These are phyloP conservation scores for Myotis myotis DNA, from an alignment of 2,797 vertebrate genomes.

Conservation along the genomic window DNA sequence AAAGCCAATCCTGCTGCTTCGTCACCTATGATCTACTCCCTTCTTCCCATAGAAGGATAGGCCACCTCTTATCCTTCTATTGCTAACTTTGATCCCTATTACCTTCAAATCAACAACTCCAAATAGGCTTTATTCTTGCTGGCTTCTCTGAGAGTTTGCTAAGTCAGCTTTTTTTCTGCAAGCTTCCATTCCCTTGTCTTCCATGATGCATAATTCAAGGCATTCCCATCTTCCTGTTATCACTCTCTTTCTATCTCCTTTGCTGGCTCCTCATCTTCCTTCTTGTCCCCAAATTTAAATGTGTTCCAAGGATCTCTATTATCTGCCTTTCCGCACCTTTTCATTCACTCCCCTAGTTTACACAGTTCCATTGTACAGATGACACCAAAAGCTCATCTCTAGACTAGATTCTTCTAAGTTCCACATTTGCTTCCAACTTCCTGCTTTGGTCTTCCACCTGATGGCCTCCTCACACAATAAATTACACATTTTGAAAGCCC, in stretches of 20 bases:
- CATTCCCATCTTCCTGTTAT: not conserved
- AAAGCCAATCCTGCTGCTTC: not conserved
- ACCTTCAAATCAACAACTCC: not conserved
- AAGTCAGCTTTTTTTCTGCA: not conserved
- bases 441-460: not conserved
- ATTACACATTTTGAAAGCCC: not conserved
- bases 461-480: not conserved
- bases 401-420: not conserved
- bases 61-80: not conserved
- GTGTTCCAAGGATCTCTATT: not conserved
- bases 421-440: not conserved
- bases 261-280: not conserved
- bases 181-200: not conserved
- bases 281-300: not conserved
- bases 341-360: not conserved
- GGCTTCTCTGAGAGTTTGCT: not conserved
- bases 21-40: not conserved
- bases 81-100: not conserved
- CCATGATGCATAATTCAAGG: not conserved
- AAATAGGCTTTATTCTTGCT: not conserved
- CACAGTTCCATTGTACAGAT: not conserved
- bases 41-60: not conserved
- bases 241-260: not conserved
- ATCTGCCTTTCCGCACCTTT: not conserved
- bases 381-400: not conserved